Evolutionary conservation across 2,113 vertebrate genomes (phyloP).

Genomic region (Hymenochirus boettgeri): DNA sequence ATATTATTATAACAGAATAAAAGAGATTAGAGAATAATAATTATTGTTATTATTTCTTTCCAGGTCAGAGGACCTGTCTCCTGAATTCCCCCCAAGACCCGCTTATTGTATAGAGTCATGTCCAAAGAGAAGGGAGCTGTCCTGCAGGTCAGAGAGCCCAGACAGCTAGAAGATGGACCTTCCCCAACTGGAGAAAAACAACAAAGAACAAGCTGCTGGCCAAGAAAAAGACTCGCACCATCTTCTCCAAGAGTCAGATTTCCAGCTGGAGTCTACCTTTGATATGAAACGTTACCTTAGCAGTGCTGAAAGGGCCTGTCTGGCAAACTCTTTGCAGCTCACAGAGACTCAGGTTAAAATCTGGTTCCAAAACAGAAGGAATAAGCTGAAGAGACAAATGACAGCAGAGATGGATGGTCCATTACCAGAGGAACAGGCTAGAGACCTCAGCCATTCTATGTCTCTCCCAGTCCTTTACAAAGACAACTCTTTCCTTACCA

Average conservation of each 20-base stretch:
- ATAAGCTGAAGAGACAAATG: constrained; percentile 80
- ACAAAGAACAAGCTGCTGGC: constrained; percentile 62
- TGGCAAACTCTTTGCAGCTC: constrained; percentile 72
- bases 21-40: too few relatives aligned
- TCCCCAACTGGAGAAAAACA: constrained; percentile 44
- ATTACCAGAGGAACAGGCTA: constrained; percentile 52
- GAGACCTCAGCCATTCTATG: constrained; percentile 56
- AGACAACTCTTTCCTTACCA: constrained; percentile 68
- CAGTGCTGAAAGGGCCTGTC: constrained; percentile 74
- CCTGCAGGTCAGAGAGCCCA: constrained; percentile 55
- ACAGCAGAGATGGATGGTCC: constrained; percentile 70
- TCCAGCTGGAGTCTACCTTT: constrained; percentile 83
- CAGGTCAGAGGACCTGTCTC: constrained; percentile 9
- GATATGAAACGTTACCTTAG: constrained; percentile 81
- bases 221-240: constrained; percentile 81
- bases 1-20: too few relatives aligned
- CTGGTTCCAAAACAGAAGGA: constrained; percentile 78
- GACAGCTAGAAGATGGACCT: constrained; percentile 58
- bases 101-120: constrained; percentile 45
- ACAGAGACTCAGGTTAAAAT: constrained; percentile 78
- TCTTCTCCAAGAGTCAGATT: constrained; percentile 85
- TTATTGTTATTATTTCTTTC: too few relatives aligned
- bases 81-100: constrained; percentile 28
- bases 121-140: constrained; percentile 48
- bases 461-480: constrained; percentile 73